Percentiles rank a stretch among this genome's conserved stretches.
These are phyloP conservation scores for Nephrotoma guestfalica DNA, from an alignment of 2,888 invertebrate species.

Conservation along the genomic window DNA sequence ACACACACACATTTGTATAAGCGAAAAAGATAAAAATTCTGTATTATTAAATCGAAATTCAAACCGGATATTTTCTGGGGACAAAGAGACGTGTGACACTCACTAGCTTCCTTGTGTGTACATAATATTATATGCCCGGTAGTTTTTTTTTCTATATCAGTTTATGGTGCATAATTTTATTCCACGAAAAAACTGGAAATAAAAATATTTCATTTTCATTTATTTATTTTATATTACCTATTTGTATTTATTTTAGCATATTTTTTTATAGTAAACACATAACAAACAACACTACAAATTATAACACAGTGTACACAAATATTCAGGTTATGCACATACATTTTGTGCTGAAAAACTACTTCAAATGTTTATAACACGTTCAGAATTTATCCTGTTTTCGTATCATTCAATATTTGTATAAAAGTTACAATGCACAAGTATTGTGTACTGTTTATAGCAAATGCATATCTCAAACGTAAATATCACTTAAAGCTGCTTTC, in stretches of 20 bases:
- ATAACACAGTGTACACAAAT: no score
- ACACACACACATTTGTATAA: neutral
- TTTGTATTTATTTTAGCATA: neutral
- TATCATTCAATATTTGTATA: no score
- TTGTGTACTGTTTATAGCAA: no score
- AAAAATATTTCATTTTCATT: neutral
- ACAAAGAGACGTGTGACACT: neutral
- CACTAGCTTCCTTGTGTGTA: neutral
- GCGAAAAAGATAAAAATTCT: neutral
- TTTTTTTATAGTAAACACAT: neutral
- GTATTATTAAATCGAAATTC: neutral
- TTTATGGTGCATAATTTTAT: neutral
- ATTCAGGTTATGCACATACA: no score
- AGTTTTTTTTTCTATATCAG: neutral
- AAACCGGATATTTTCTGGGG: neutral
- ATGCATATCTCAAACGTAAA: no score
- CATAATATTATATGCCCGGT: neutral
- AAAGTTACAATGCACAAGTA: no score
- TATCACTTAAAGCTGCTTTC: no score
- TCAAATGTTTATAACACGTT: no score
- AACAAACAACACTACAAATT: neutral
- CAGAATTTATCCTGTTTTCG: no score
- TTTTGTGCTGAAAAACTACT: no score
- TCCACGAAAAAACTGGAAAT: neutral
- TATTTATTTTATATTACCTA: neutral